A percentile compares a stretch with the other conserved stretches of the same genome.
These are phyloP conservation scores for Esox lucius DNA, from an alignment of 2,797 vertebrate genomes.

Conservation along the genomic window DNA sequence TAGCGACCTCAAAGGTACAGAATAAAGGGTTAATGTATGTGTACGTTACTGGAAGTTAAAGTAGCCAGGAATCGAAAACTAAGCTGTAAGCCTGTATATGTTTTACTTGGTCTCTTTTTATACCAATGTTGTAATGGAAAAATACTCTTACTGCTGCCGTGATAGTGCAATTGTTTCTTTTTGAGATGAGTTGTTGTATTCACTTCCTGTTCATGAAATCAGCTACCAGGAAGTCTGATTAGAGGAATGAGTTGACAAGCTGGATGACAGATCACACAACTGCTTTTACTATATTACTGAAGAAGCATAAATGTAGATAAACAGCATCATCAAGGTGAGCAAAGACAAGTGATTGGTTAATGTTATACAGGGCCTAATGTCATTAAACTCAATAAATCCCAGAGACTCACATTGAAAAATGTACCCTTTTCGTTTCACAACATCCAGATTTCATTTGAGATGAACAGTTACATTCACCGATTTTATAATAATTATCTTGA, in stretches of 20 bases:
- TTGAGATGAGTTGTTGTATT: neutral
- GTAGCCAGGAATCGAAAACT: neutral
- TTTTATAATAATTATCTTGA: too few relatives aligned
- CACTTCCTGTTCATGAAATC: neutral
- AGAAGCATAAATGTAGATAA: neutral
- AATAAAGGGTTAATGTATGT: neutral
- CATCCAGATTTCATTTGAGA: too few relatives aligned
- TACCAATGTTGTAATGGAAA: neutral
- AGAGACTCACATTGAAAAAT: too few relatives aligned
- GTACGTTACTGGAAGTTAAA: neutral
- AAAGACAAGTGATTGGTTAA: neutral
- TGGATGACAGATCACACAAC: neutral
- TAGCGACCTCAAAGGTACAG: slow-evolving; percentile 47
- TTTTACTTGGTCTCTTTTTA: neutral
- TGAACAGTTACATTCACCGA: too few relatives aligned
- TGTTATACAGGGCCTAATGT: neutral
- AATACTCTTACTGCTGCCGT: neutral
- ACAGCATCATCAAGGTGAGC: neutral
- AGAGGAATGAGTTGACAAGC: slow-evolving; percentile 18
- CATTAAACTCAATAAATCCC: too few relatives aligned
- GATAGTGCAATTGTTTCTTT: neutral
- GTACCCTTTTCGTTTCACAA: too few relatives aligned
- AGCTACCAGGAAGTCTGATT: slow-evolving; percentile 14
- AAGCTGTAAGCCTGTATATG: neutral
- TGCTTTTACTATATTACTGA: neutral